Evolutionary conservation across 1,140 invertebrate genomes (phyloP).

Genomic region (Diplogasteroides magnus): DNA sequence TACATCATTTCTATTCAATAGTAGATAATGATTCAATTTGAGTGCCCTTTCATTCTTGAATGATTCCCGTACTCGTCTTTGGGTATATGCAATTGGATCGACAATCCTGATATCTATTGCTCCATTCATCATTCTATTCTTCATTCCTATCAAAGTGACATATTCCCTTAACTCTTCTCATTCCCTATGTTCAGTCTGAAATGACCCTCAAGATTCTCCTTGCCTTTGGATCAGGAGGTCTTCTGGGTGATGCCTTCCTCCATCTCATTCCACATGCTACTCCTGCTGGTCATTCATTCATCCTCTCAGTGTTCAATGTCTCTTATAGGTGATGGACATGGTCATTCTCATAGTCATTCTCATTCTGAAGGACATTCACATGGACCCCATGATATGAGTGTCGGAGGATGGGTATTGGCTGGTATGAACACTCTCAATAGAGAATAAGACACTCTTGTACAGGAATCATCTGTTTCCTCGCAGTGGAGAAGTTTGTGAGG

Average conservation of each 20-base stretch:
- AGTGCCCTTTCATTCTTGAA: constrained; percentile 30
- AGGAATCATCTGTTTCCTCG: constrained; percentile 83
- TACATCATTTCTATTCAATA: constrained; percentile 1
- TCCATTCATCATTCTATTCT: constrained; percentile 84
- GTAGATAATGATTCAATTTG: constrained; percentile 8
- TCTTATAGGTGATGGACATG: constrained; percentile 8
- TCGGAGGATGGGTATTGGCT: constrained; percentile 33
- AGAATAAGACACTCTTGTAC: constrained; percentile 1
- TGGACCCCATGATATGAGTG: constrained; percentile 44
- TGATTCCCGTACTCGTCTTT: constrained; percentile 39
- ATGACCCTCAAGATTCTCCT: constrained; percentile 60
- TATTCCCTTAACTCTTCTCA: background rate
- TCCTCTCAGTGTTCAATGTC: background rate
- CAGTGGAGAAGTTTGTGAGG: constrained; percentile 85
- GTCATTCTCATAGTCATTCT: constrained; percentile 61
- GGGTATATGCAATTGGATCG: constrained; percentile 63
- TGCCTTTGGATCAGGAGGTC: constrained; percentile 85
- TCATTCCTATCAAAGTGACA: constrained; percentile 68
- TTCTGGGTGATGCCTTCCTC: constrained; percentile 89
- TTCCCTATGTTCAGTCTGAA: background rate
- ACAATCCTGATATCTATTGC: constrained; percentile 86
- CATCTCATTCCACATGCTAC: constrained; percentile 92
- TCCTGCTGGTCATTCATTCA: constrained; percentile 58
- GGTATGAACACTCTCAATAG: constrained; percentile 25
- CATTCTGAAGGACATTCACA: constrained; percentile 58